Percentiles rank a stretch among this genome's conserved stretches.
Evolutionary conservation across 92 coral and sea anemone species (phyloP).

Genomic region (Parazoanthus swiftii): DNA sequence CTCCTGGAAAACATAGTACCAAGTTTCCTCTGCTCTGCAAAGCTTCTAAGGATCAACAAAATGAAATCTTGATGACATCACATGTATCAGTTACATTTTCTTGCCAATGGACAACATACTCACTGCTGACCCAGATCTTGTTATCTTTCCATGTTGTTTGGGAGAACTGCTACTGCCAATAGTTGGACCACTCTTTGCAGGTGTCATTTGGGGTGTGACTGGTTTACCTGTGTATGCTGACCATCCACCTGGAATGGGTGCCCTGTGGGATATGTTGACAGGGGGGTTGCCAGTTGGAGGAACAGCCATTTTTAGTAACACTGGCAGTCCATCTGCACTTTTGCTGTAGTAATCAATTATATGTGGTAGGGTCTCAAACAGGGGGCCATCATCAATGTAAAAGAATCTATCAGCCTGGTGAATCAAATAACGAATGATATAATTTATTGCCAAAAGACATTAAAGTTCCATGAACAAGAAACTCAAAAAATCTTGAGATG

Average conservation of each 20-base stretch:
- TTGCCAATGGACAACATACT: slow-evolving; percentile 15
- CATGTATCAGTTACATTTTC: no score
- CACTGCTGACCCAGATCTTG: slow-evolving; percentile 53
- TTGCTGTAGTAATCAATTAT: slow-evolving; percentile 92
- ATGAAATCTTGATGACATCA: no score
- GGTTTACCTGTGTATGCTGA: slow-evolving; percentile 51
- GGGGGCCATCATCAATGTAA: slow-evolving; percentile 97
- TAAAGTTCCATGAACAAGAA: no score
- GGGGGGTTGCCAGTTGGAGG: slow-evolving; percentile 91
- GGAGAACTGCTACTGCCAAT: slow-evolving; percentile 7
- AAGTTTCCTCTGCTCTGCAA: no score
- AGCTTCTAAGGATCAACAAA: no score
- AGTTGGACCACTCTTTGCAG: slow-evolving; percentile 48
- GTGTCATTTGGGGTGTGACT: slow-evolving; percentile 32
- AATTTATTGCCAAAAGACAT: no score
- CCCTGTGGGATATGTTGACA: slow-evolving; percentile 47
- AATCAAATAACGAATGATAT: background rate
- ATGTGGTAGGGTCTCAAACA: slow-evolving; percentile 96
- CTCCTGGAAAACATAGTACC: no score
- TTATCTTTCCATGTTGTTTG: slow-evolving; percentile 24
- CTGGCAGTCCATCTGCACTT: slow-evolving; percentile 93
- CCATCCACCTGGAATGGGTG: slow-evolving; percentile 33
- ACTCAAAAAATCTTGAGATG: no score
- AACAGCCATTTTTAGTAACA: slow-evolving; percentile 77
- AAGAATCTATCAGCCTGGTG: slow-evolving; percentile 89